phyloP scores from a whole-genome alignment of 2,797 vertebrate species.

The Pempheris klunzingeri region DNA sequence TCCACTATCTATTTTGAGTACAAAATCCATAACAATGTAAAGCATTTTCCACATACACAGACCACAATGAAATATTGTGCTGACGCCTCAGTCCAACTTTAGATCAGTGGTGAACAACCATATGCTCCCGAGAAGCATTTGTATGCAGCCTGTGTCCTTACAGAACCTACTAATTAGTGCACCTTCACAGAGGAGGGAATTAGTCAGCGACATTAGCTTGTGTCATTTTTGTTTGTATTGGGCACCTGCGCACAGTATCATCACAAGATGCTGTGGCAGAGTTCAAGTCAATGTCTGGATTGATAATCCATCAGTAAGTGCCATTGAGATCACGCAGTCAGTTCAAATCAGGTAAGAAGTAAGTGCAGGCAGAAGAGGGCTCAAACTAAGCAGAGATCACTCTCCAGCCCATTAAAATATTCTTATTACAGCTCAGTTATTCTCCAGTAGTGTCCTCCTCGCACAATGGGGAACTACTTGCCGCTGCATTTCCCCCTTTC shows the following conservation, averaged over 20 bases:
- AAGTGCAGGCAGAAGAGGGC: not conserved
- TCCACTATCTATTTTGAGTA: not conserved
- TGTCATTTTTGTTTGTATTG: conserved; percentile 14
- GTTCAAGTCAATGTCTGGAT: conserved; percentile 13
- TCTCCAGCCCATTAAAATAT: conserved; percentile 3
- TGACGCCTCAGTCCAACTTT: conserved; percentile 10
- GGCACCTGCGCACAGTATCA: conserved; percentile 27
- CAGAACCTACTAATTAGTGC: not conserved
- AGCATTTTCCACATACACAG: conserved; percentile 6
- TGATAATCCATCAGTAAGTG: conserved; percentile 6
- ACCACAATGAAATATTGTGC: not conserved
- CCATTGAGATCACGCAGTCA: not conserved
- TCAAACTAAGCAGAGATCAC: not conserved
- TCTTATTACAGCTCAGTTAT: conserved; percentile 30
- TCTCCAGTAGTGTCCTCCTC: conserved; percentile 51
- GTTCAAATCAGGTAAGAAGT: not conserved
- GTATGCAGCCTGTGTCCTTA: conserved; percentile 1
- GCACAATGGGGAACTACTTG: conserved; percentile 12
- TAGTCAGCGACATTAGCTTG: conserved; percentile 9
- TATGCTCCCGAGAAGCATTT: not conserved
- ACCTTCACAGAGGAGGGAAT: conserved; percentile 8
- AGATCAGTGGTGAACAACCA: not conserved
- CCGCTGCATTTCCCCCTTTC: conserved; percentile 77
- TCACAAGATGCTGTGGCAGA: conserved; percentile 13
- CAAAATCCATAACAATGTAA: conserved; percentile 1